Evolutionary conservation across 2,113 vertebrate species (phyloP), one percentile per base, ranked within the genome.

Genomic region (Paedocypris sp.): DNA sequence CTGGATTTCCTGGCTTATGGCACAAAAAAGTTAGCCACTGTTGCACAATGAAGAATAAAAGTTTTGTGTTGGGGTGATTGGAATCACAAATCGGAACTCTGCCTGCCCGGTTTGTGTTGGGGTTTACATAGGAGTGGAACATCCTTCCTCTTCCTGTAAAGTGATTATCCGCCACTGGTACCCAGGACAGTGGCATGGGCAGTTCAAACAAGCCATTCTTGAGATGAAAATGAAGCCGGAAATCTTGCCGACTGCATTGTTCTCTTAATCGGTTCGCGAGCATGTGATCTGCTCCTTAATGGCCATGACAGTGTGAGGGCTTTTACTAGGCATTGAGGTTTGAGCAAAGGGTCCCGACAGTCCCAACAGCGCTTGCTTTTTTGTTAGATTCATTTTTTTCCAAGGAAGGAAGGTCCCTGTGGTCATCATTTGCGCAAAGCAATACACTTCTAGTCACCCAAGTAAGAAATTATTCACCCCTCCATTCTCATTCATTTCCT

Each of bases 1-100:
- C 69, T 61, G 78, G 82, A 84, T 79, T 80, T 85, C 79, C 82
- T 80, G 79, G 77, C 79, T 86, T 80, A 79, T 45, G 63, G 62
- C 69, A 75, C 60, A 60, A 57, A 57, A 62, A 51, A 58, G 36
- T 58, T 42, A 54, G 25, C 13, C 19, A 18, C 29, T 39, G 39
- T 52, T 60, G 43, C 62, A 71, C 68, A 61, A 58, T 45, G 42
- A 62, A 67, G 60, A 66, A 67, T 50, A 64, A n/a, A n/a, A 62
- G 70, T 62, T 20, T 16, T 50, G 45, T 57, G 58, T 54, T 70
- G 8, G 29, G 11, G 4, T 29, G 22, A 29, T n/a, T 19, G 15
- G 11, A 32, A 22, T 51, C 54, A 56, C 15, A 19, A 32, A 46
- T 48, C 19, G 8, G 22, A 22, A 31, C 25, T 33, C 6, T 38